These are phyloP conservation scores for Tylochromis polylepis DNA, from an alignment of 2,113 vertebrate genomes.

Conservation along the genomic window DNA sequence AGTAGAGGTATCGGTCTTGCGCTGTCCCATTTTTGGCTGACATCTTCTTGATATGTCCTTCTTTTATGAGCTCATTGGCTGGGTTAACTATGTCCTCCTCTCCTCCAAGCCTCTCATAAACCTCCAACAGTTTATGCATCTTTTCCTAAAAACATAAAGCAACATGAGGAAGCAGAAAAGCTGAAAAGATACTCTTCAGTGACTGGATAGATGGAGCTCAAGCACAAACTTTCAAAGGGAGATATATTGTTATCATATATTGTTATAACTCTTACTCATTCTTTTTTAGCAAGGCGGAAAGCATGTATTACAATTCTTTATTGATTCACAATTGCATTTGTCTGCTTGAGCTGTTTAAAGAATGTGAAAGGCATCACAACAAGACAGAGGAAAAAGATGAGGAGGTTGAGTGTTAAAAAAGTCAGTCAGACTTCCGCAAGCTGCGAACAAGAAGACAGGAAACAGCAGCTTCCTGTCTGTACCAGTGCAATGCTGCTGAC, in stretches of 20 bases:
- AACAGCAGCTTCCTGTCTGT: slow-evolving; percentile 69
- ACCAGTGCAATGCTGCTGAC: slow-evolving; percentile 18
- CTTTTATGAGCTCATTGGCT: slow-evolving; percentile 96
- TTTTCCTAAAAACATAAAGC: slow-evolving; percentile 80
- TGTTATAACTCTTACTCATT: neutral
- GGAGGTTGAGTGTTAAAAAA: slow-evolving; percentile 11
- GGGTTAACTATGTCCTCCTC: slow-evolving; percentile 98
- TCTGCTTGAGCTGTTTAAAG: neutral
- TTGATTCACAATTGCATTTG: neutral
- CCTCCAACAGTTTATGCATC: slow-evolving; percentile 95
- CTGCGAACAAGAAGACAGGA: slow-evolving; percentile 63
- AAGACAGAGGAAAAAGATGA: slow-evolving; percentile 17
- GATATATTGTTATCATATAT: neutral
- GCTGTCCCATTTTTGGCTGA: slow-evolving; percentile 93
- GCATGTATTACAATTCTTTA: slow-evolving; percentile 1
- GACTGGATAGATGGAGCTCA: neutral
- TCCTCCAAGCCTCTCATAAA: slow-evolving; percentile 89
- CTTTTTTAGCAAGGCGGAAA: neutral
- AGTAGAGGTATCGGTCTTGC: slow-evolving; percentile 92
- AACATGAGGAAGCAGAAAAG: neutral
- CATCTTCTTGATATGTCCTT: slow-evolving; percentile 94
- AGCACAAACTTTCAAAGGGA: neutral
- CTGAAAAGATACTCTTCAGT: neutral
- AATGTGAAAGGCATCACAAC: neutral
- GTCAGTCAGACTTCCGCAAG: slow-evolving; percentile 12